Evolutionary conservation across 2,888 invertebrate species (phyloP), one percentile per base, ranked within the genome.

Genomic region (Lepidocyrtoides sp.): DNA sequence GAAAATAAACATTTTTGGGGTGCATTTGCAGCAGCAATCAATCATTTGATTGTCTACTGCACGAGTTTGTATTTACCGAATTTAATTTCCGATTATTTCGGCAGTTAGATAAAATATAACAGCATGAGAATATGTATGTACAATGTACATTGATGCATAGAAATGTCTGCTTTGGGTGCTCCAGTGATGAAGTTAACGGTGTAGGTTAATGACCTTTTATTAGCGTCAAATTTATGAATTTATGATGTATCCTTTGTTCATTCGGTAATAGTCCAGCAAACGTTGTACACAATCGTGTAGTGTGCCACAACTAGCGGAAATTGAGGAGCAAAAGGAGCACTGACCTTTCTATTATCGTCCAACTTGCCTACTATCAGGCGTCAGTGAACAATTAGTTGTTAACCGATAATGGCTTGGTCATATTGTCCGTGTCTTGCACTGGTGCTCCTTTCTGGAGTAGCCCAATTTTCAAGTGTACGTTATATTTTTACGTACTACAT

Each of bases 381-480:
- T 48, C 75, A 75, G 75, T 75, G 23, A 41, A 10, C 20, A 41
- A 41, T 41, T 75, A 75, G 75, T 75, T 20, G 51, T 26, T 12
- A 4, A 26, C n/a, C 54, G 32, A 79, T 14, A 17, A 79, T 51
- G 54, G 12, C 23, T 26, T 79, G 79, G 79, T 79, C 79, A 54
- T 29, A 29, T 5, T 29, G 57, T 17, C 72, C 60, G 1, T 66
- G 32, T 23, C 29, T 84, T 29, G 44, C 57, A 12, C 26, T 48
- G 10, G 17, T 89, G 17, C 36, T 36, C n/a, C 72, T 88, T 51
- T 32, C 89, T n/a, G 69, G 77, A 48, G 89, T 77, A 3, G 81
- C 69, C 23, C 89, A 84, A 2, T 51, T 85, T 54, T 63, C 91
- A 10, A 85, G 89, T 85, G 91, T 91, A 89, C 48, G 75, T 63